Percentiles rank a stretch among this genome's conserved stretches.
Evolutionary conservation across 1,140 invertebrate species (phyloP).

Genomic region (Meloidogyne chitwoodi): DNA sequence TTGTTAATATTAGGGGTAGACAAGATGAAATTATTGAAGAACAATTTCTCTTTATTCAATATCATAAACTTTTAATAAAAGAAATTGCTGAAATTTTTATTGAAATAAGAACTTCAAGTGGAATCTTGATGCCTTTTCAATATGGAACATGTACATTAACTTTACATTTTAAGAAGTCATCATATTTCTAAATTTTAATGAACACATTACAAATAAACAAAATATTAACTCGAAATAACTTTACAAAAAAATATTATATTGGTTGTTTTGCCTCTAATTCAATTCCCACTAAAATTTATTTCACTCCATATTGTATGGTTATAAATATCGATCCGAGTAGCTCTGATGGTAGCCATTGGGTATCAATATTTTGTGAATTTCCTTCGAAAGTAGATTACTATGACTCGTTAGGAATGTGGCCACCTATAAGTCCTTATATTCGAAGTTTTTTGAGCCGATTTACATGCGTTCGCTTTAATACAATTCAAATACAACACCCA

Average conservation of each 20-base stretch:
- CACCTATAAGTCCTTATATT: background rate
- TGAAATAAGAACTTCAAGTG: constrained; percentile 11
- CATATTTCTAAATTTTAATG: background rate
- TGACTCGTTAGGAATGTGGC: constrained; percentile 4
- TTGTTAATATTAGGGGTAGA: constrained; percentile 1
- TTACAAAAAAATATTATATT: background rate
- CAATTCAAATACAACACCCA: background rate
- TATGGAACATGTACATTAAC: no score
- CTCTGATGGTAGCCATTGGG: background rate
- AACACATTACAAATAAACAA: constrained; percentile 6
- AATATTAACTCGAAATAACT: background rate
- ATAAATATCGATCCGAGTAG: background rate
- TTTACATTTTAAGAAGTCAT: background rate
- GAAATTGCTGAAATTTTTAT: constrained; percentile 22
- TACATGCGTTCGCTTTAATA: background rate
- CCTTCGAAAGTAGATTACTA: background rate
- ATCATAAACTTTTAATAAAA: constrained; percentile 17
- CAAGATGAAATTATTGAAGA: constrained; percentile 14
- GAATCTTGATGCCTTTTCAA: background rate
- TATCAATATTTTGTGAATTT: background rate
- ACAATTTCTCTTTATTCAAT: constrained; percentile 2
- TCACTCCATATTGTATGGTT: background rate
- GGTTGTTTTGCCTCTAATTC: no score
- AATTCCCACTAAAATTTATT: background rate
- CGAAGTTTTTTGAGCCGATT: background rate